phyloP scores from a whole-genome alignment of 2,113 vertebrate genomes.

The Triplophysa rosa region DNA sequence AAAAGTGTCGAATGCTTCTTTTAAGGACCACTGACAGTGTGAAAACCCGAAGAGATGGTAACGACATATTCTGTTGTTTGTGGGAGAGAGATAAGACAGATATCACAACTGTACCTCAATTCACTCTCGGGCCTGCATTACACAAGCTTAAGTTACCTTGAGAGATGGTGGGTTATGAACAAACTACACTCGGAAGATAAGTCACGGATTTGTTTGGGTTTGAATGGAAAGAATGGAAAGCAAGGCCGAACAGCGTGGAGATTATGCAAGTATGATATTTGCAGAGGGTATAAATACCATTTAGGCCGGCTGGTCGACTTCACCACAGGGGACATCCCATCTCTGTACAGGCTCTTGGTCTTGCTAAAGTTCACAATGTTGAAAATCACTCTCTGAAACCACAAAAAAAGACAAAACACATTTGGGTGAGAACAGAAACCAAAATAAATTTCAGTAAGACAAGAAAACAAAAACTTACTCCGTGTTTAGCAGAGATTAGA shows the following conservation, averaged over 20 bases:
- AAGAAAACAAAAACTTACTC: background rate
- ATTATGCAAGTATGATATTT: conserved; percentile 24
- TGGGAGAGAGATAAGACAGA: conserved; percentile 2
- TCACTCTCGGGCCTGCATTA: background rate
- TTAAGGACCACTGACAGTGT: conserved; percentile 28
- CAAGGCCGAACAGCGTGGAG: background rate
- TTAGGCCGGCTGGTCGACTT: conserved; percentile 95
- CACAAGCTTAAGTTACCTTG: background rate
- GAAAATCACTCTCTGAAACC: conserved; percentile 93
- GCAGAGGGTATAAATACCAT: conserved; percentile 76
- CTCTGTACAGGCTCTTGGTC: conserved; percentile 97
- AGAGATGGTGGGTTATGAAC: background rate
- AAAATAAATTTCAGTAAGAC: conserved; percentile 13
- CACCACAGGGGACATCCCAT: conserved; percentile 96
- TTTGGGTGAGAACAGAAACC: conserved; percentile 7
- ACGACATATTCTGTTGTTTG: conserved; percentile 27
- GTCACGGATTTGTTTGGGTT: conserved; percentile 20
- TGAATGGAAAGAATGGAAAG: conserved; percentile 2
- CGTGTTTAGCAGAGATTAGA: background rate
- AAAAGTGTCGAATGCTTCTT: conserved; percentile 30
- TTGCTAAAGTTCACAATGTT: conserved; percentile 99
- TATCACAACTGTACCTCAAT: conserved; percentile 5
- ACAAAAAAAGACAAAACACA: conserved; percentile 38
- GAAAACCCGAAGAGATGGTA: conserved; percentile 16
- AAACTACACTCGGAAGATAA: conserved; percentile 11